Percentiles rank a stretch among this genome's conserved stretches.
These are phyloP conservation scores for Lytechinus pictus DNA, from an alignment of 35 echinoderm and acorn worm genomes.

Conservation along the genomic window DNA sequence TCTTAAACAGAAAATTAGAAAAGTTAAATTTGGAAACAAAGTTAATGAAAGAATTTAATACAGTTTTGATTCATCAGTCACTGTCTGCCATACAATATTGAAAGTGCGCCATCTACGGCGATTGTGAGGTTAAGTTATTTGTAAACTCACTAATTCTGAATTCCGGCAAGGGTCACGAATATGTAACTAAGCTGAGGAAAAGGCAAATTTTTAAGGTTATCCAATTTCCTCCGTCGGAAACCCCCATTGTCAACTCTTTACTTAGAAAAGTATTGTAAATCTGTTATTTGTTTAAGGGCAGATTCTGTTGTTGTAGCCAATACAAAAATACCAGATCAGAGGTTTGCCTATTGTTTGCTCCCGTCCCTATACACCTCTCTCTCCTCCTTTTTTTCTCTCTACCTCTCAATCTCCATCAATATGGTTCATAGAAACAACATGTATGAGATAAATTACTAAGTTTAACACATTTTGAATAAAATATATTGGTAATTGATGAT, in stretches of 20 bases:
- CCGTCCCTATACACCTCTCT: neutral
- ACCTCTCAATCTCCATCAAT: neutral
- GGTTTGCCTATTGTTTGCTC: too few species aligned
- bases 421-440: neutral
- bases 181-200: neutral
- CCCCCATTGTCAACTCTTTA: neutral
- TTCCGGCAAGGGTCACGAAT: neutral
- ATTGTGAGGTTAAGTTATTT: neutral
- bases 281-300: neutral
- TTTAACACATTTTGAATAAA: too few species aligned
- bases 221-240: neutral
- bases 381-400: neutral
- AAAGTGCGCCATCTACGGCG: neutral
- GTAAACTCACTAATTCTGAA: neutral
- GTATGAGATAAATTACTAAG: too few species aligned
- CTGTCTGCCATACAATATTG: neutral
- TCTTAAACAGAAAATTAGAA: too few species aligned
- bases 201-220: constrained; percentile 7
- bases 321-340: neutral
- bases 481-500: too few species aligned
- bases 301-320: neutral
- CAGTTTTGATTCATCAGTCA: too few species aligned
- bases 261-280: neutral
- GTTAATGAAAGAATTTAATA: too few species aligned
- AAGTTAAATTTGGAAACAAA: too few species aligned